phyloP scores from a whole-genome alignment of 2,113 vertebrate species.

The Baryphthengus martii region DNA sequence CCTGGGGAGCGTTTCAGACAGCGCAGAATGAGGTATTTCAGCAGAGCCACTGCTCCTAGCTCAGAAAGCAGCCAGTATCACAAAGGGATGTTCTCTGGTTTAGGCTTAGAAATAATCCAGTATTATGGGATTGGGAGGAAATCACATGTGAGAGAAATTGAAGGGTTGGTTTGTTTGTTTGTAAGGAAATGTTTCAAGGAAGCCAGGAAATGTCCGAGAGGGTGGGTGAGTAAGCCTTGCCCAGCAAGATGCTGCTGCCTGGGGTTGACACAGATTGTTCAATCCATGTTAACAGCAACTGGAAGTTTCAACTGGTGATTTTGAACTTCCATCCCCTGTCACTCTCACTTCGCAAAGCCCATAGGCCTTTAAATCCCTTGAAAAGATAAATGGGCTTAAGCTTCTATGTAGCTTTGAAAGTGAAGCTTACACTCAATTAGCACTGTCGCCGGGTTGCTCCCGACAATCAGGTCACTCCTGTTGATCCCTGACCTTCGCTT shows the following conservation, averaged over 20 bases:
- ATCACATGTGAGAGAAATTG: neutral
- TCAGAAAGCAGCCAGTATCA: neutral
- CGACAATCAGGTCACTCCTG: neutral
- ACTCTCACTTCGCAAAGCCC: neutral
- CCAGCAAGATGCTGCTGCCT: neutral
- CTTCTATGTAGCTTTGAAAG: constrained; percentile 24
- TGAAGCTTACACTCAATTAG: constrained; percentile 28
- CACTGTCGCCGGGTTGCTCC: neutral
- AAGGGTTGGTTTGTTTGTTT: neutral
- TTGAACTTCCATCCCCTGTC: neutral
- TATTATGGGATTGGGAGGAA: neutral
- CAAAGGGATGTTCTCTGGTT: neutral
- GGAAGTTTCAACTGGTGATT: neutral
- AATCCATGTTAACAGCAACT: neutral
- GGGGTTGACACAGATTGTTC: neutral
- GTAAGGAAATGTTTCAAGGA: neutral
- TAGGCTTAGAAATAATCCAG: neutral
- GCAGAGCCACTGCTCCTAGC: neutral
- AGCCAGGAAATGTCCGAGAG: neutral
- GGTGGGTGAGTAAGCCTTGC: neutral
- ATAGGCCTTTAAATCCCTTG: constrained; percentile 37
- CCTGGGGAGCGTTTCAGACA: neutral
- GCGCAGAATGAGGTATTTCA: neutral
- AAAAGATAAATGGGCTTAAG: constrained; percentile 37
- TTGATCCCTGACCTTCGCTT: neutral